phyloP scores from a whole-genome alignment of 2,888 invertebrate genomes.

The Antheraea assamensis region DNA sequence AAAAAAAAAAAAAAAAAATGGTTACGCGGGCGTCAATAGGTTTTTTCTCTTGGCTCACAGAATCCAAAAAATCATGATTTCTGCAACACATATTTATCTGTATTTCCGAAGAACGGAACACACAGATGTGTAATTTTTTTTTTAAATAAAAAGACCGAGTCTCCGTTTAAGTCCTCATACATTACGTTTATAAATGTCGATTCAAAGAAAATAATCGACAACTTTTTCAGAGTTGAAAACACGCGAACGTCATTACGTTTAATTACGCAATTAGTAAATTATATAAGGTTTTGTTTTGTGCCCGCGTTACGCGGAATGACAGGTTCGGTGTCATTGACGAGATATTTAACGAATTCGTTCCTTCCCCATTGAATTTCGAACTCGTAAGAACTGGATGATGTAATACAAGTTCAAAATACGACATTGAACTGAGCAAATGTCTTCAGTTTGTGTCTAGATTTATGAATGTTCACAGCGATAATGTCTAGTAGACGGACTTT shows the following conservation, averaged over 20 bases:
- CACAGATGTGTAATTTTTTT: not conserved
- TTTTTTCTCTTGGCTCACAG: too few species aligned
- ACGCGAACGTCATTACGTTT: conserved; percentile 24
- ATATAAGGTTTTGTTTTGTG: conserved; percentile 18
- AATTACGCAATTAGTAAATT: conserved; percentile 31
- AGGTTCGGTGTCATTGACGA: conserved; percentile 3
- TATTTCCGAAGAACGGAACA: too few species aligned
- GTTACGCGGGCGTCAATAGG: too few species aligned
- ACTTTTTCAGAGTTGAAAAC: not conserved
- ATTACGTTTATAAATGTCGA: not conserved
- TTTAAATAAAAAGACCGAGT: not conserved
- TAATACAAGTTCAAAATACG: conserved; percentile 8
- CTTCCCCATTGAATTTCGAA: not conserved
- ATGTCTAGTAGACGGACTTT: too few species aligned
- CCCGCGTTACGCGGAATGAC: not conserved
- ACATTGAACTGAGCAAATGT: not conserved
- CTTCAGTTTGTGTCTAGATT: too few species aligned
- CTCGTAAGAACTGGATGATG: conserved; percentile 1
- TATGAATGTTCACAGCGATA: too few species aligned
- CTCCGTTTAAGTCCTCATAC: not conserved
- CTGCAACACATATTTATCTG: too few species aligned
- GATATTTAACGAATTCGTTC: not conserved
- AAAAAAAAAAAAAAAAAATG: too few species aligned
- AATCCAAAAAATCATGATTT: too few species aligned
- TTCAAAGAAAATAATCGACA: conserved; percentile 9